Conservation (phyloP, 2,113 vertebrate species). For the Zosterops lateralis region DNA sequence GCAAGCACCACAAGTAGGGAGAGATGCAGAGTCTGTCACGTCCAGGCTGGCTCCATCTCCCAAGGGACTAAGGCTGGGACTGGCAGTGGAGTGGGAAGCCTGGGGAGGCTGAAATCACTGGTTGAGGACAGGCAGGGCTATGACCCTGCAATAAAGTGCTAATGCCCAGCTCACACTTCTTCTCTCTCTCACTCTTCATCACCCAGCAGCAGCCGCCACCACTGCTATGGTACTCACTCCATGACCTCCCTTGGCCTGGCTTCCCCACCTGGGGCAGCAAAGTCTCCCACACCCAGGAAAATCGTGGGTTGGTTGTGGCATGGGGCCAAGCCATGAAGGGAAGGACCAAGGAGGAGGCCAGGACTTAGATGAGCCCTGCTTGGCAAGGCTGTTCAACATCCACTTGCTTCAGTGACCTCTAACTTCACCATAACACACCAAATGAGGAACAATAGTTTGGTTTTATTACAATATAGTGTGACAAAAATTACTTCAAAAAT, state of each 20-base stretch:
- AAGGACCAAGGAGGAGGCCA: neutral
- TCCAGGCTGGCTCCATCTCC: neutral
- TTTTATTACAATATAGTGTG: neutral
- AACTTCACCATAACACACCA: neutral
- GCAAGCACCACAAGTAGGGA: neutral
- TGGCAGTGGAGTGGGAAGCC: neutral
- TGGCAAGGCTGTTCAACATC: neutral
- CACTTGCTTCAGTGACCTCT: neutral
- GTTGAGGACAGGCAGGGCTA: neutral
- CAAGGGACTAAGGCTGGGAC: too few relatives aligned
- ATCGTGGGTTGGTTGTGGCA: neutral
- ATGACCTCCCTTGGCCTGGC: fast-evolving
- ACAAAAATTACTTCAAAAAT: neutral
- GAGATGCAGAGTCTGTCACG: neutral
- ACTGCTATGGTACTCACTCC: fast-evolving
- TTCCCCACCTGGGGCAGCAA: fast-evolving
- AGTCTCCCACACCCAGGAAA: neutral
- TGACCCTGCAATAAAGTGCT: neutral
- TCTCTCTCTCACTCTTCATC: neutral
- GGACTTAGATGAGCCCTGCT: neutral
- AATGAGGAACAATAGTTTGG: neutral
- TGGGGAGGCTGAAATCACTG: neutral
- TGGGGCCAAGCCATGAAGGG: neutral
- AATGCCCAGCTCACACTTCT: neutral
- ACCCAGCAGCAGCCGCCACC: fast-evolving